Percentiles rank a stretch among this genome's conserved stretches.
Conservation (phyloP, 2,113 vertebrate genomes). For the Australoheros scitulus region DNA sequence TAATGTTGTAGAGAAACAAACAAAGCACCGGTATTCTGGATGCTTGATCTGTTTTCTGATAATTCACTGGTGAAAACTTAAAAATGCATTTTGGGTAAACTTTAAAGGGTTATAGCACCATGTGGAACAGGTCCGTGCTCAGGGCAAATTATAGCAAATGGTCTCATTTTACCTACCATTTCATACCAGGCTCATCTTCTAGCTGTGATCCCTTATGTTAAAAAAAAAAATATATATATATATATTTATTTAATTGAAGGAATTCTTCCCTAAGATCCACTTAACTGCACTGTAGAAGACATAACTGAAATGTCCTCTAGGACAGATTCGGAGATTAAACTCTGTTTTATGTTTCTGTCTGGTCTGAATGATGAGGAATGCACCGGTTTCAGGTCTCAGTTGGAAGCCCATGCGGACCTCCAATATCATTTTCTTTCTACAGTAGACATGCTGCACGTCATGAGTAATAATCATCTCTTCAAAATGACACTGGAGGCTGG, state of each 20-base stretch:
- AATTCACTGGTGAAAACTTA: neutral
- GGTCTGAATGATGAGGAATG: neutral
- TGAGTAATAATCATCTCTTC: neutral
- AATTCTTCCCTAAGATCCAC: neutral
- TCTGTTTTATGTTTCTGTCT: fast-evolving
- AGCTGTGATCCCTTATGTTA: no score
- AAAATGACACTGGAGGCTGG: neutral
- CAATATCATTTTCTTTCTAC: neutral
- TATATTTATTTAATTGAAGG: neutral
- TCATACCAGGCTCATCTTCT: no score
- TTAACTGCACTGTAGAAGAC: neutral
- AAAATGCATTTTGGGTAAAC: neutral
- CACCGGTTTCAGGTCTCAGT: neutral
- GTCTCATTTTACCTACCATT: no score
- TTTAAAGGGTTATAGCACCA: neutral
- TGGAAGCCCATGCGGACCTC: neutral
- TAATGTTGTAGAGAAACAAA: neutral
- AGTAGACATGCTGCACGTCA: neutral
- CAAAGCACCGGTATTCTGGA: neutral
- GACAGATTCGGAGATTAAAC: neutral
- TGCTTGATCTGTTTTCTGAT: neutral
- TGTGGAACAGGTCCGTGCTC: neutral
- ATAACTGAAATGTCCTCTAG: neutral
- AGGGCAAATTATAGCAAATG: neutral
- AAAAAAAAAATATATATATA: no score